These are phyloP conservation scores for Procambarus virginalis DNA, from an alignment of 1,140 invertebrate species.

Conservation along the genomic window DNA sequence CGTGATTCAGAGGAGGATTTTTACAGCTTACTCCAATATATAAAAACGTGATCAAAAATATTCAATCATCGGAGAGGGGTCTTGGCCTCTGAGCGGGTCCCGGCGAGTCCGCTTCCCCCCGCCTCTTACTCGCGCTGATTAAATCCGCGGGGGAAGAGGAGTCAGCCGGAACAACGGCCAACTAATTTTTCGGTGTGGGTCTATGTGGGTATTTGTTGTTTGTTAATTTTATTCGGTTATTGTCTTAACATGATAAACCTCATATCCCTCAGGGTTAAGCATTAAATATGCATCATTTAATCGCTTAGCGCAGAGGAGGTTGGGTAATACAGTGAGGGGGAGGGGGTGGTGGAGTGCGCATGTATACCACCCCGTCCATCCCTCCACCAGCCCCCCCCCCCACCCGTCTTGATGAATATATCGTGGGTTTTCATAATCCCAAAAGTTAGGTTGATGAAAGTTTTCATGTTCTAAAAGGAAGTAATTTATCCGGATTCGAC, in stretches of 20 bases:
- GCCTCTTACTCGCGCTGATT: slow-evolving; percentile 58
- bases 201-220: slow-evolving; percentile 60
- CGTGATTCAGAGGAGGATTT: not conserved
- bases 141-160: slow-evolving; percentile 59
- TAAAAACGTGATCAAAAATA: slow-evolving; percentile 63
- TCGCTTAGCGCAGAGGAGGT: slow-evolving; percentile 29
- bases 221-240: slow-evolving; percentile 62
- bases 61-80: slow-evolving; percentile 52
- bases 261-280: slow-evolving; percentile 23
- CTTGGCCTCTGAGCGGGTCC: slow-evolving; percentile 43
- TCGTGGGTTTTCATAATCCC: slow-evolving; percentile 45
- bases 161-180: slow-evolving; percentile 56
- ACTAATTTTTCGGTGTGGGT: slow-evolving; percentile 44
- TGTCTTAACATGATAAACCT: slow-evolving; percentile 64
- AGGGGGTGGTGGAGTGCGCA: not conserved
- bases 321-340: slow-evolving; percentile 1
- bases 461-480: slow-evolving; percentile 55
- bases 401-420: slow-evolving; percentile 2
- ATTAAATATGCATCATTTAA: slow-evolving; percentile 65
- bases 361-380: not conserved
- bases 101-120: slow-evolving; percentile 58
- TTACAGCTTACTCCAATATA: slow-evolving; percentile 2
- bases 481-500: slow-evolving; percentile 52
- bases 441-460: slow-evolving; percentile 54
- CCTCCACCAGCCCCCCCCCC: not conserved